A percentile compares a stretch with the other conserved stretches of the same genome.
Evolutionary conservation across 2,113 vertebrate genomes (phyloP).

Genomic region (Pithys albifrons): DNA sequence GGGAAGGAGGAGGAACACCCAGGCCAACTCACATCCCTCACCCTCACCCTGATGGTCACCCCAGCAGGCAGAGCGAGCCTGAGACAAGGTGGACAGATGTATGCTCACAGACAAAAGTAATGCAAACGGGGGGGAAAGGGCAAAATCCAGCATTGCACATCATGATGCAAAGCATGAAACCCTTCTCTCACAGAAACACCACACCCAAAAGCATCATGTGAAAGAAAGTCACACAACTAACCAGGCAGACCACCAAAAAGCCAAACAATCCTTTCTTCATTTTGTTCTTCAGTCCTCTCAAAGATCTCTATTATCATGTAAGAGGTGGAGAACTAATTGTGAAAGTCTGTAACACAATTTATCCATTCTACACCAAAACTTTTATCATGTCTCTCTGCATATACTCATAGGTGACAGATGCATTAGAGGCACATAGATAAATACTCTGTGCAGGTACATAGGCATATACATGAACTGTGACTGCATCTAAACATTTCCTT

Average conservation of each 20-base stretch:
- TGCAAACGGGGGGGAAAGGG: accelerated
- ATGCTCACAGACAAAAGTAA: neutral
- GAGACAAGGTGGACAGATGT: accelerated
- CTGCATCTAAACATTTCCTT: neutral
- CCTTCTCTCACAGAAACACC: neutral
- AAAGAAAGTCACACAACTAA: neutral
- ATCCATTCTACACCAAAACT: neutral
- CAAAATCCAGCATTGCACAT: accelerated
- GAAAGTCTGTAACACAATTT: neutral
- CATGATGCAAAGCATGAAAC: accelerated
- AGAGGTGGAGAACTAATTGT: neutral
- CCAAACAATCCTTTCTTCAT: neutral
- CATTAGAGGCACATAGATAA: too few species aligned
- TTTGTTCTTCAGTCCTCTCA: neutral
- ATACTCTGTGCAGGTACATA: neutral
- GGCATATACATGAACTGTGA: accelerated
- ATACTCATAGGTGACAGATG: accelerated
- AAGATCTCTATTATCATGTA: neutral
- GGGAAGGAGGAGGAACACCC: accelerated
- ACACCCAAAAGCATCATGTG: accelerated
- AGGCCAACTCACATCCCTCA: accelerated
- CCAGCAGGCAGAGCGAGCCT: accelerated
- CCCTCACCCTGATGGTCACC: accelerated
- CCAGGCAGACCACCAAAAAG: neutral
- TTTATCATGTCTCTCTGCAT: neutral